Evolutionary conservation across 2,888 invertebrate species (phyloP), one percentile per base, ranked within the genome.

Genomic region (Cyrtodaria siliqua): DNA sequence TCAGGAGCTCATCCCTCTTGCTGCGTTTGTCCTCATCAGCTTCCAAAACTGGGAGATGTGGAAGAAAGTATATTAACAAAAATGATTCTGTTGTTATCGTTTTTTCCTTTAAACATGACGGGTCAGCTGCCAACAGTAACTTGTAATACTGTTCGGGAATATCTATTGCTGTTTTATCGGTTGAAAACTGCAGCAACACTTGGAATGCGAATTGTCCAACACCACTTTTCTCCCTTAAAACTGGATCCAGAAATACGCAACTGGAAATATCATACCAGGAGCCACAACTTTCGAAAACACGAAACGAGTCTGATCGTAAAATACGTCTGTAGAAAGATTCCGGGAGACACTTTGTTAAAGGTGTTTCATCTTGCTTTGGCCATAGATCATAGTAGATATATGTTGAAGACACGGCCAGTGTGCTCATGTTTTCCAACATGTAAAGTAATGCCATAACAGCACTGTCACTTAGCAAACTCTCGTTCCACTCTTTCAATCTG

Each of bases 401-500:
- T 27, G 56, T 50, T 1, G 24, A 1, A 18, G 50, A 8, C 2
- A 53, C 12, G n/a, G 40, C 53, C 1, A 62, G 26, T 1, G 27
- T 16, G 0, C 47, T 24, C 18, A 79, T 0, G n/a, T 61, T 62
- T 44, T 78, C 62, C n/a, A 83, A 56, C 12, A 82, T 56, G 20
- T 69, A 9, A 0, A 83, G 61, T 44, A 79, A 74, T 27, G 82
- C 80, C 23, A 63, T 77, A 3, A 70, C 68, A 9, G 72, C 27
- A 16, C 80, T 66, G 69, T 82, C 83, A 18, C 49, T n/a, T 47
- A 85, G 49, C 16, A 85, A 33, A 47, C 44, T 57, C 18, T 70
- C 52, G 52, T 85, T 85, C 85, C 85, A 85, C 12, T 44, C 29
- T 27, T 44, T 62, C 38, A 49, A 49, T 14, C 42, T 29, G n/a